Evolutionary conservation across 2,888 invertebrate species (phyloP), one percentile per base, ranked within the genome.

Genomic region (Silvanus unidentatus): DNA sequence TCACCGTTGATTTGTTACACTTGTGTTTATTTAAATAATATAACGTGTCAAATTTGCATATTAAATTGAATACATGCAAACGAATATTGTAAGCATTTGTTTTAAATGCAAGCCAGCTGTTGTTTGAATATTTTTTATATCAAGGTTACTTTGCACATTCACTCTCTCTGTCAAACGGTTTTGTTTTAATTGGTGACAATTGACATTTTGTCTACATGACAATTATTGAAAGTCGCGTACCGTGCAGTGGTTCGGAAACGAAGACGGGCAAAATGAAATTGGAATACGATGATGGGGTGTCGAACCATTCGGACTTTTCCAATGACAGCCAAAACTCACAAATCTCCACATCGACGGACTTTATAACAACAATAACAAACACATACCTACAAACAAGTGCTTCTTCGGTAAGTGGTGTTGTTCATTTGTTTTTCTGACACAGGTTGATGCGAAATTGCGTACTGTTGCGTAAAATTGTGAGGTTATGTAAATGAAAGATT

Each of bases 321-420:
- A 69, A 69, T 55, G 72, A 72, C 53, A 69, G 69, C 44, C 69
- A 71, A 53, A 68, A 66, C 58, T 70, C 70, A n/a, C 68, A 69
- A 50, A 62, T 67, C 53, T 69, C 70, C 32, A 65, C 65, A 3
- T 22, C 32, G 10, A 63, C 59, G 12, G 69, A 69, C 53, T 69
- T 69, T 54, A 64, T 67, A 56, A 58, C 66, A 15, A 62, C 64
- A 2, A 60, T 66, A 42, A 68, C 63, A 48, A 66, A 67, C 28
- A 52, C 64, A 16, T 52, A 64, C 41, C 50, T 69, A 36, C 60
- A 59, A 42, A 55, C 58, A 39, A 62, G 65, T 29, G 54, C 67
- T 27, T 54, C 62, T 9, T 64, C 61, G 52, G 69, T 71, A 60
- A 69, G 69, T 68, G 43, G 32, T 4, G 5, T 37, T 37, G 13